Percentiles rank a stretch among this genome's conserved stretches.
Conservation (phyloP, 2,113 vertebrate species). For the Strix uralensis region DNA sequence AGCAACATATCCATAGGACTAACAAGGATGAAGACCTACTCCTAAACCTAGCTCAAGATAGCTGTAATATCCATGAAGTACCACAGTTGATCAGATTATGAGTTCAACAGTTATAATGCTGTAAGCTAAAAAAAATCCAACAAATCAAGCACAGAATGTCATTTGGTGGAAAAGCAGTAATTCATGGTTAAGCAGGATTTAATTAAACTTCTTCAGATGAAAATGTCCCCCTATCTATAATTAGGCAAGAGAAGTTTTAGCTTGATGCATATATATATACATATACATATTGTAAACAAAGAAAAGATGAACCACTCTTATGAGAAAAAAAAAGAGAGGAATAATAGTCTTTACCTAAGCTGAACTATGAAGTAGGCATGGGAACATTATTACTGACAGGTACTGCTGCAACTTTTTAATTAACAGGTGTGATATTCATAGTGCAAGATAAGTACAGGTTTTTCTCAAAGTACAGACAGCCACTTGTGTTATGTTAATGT, state of each 20-base stretch:
- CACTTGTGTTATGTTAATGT: neutral
- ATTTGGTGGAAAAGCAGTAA: neutral
- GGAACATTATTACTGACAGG: neutral
- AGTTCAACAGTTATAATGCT: neutral
- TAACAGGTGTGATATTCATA: neutral
- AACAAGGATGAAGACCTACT: neutral
- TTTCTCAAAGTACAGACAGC: neutral
- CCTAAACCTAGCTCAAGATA: neutral
- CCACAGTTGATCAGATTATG: neutral
- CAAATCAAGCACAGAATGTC: rapidly evolving
- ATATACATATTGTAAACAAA: neutral
- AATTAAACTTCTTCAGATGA: neutral
- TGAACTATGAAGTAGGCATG: rapidly evolving
- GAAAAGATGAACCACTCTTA: neutral
- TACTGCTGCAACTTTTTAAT: neutral
- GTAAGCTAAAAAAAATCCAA: neutral
- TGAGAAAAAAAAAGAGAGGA: neutral
- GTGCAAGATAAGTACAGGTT: neutral
- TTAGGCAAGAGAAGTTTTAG: neutral
- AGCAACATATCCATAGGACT: neutral
- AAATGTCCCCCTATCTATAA: neutral
- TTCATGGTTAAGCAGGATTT: neutral
- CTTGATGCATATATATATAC: neutral
- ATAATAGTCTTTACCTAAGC: neutral
- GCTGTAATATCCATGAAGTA: neutral